These are phyloP conservation scores for Anoplopoma fimbria DNA, from an alignment of 2,113 vertebrate species.

Conservation along the genomic window DNA sequence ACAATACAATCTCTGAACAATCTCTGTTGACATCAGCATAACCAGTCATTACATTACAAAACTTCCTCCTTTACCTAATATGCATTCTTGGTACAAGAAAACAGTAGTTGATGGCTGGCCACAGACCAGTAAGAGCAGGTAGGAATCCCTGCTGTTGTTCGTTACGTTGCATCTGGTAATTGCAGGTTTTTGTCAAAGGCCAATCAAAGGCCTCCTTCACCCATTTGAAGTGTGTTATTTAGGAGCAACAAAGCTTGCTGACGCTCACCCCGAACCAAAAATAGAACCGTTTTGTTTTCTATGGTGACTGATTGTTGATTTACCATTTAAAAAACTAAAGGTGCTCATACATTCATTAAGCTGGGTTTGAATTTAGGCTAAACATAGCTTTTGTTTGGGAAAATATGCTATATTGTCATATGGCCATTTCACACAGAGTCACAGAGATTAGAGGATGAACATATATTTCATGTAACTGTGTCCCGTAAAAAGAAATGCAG, in stretches of 20 bases:
- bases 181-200: constrained; percentile 53
- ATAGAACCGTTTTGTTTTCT: constrained; percentile 36
- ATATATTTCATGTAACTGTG: constrained; percentile 1
- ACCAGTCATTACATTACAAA: not conserved
- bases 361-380: not conserved
- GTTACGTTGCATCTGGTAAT: constrained; percentile 42
- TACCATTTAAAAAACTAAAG: not conserved
- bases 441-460: not conserved
- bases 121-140: constrained; percentile 38
- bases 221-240: constrained; percentile 44
- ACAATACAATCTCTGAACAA: constrained; percentile 23
- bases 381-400: not conserved
- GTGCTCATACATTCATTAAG: not conserved
- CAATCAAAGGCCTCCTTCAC: constrained; percentile 13
- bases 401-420: not conserved
- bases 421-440: not conserved
- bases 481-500: not conserved
- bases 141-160: constrained; percentile 41
- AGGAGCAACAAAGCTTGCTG: constrained; percentile 21
- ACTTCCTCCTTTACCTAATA: constrained; percentile 26
- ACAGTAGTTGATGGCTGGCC: constrained; percentile 58
- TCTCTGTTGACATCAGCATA: constrained; percentile 12
- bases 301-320: not conserved
- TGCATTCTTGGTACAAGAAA: constrained; percentile 37
- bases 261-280: constrained; percentile 14